phyloP scores from a whole-genome alignment of 1,140 invertebrate species.

The Macrosteles quadrilineatus region DNA sequence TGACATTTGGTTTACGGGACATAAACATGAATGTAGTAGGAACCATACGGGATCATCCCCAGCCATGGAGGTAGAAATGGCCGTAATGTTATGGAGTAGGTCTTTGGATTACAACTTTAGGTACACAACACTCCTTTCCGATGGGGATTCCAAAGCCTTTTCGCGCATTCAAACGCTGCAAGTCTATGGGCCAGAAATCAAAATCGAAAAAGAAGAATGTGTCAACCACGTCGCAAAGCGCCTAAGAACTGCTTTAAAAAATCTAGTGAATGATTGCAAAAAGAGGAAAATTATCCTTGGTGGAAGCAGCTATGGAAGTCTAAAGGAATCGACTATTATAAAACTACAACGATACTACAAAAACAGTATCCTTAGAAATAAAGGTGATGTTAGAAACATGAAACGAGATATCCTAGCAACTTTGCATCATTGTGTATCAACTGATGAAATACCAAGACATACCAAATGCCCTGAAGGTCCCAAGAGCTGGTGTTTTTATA shows the following conservation, averaged over 20 bases:
- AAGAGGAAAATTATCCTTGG: slow-evolving; percentile 5
- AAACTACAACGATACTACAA: slow-evolving; percentile 19
- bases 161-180: slow-evolving; percentile 36
- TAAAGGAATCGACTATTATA: slow-evolving; percentile 26
- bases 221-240: slow-evolving; percentile 43
- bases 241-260: not conserved
- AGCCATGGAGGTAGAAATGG: slow-evolving; percentile 40
- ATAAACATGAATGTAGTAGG: slow-evolving; percentile 31
- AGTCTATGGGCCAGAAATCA: slow-evolving; percentile 36
- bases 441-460: slow-evolving; percentile 24
- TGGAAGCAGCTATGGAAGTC: slow-evolving; percentile 7
- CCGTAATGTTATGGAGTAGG: slow-evolving; percentile 41
- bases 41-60: slow-evolving; percentile 38
- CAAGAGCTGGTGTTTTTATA: slow-evolving; percentile 30
- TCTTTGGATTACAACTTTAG: slow-evolving; percentile 38
- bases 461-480: slow-evolving; percentile 24
- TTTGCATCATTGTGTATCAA: slow-evolving; percentile 20
- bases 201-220: slow-evolving; percentile 43
- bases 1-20: slow-evolving; percentile 35
- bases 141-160: slow-evolving; percentile 43
- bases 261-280: slow-evolving; percentile 15
- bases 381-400: not conserved
- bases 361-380: slow-evolving; percentile 7
- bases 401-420: slow-evolving; percentile 20
- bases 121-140: slow-evolving; percentile 41